phyloP scores from a whole-genome alignment of 2,797 vertebrate genomes.

The Spinibarbus caldwelli region DNA sequence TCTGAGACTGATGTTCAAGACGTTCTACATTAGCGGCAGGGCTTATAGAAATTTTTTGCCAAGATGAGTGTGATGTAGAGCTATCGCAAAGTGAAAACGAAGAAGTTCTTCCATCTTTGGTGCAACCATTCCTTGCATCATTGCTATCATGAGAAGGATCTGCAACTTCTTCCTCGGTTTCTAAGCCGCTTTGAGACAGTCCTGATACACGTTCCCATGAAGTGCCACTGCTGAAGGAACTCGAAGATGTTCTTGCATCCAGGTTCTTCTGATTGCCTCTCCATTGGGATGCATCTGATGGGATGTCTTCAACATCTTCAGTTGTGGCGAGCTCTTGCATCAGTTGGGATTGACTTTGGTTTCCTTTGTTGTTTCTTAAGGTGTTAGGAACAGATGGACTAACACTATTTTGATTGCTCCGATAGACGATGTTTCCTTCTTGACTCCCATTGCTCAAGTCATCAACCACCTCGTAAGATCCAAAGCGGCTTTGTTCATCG shows the following conservation, averaged over 20 bases:
- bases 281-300: neutral
- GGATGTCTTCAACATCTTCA: neutral
- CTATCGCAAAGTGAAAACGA: constrained; percentile 57
- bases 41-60: constrained; percentile 75
- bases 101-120: neutral
- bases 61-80: constrained; percentile 74
- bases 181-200: constrained; percentile 60
- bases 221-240: constrained; percentile 64
- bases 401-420: neutral
- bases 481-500: neutral
- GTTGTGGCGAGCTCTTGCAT: neutral
- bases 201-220: constrained; percentile 79
- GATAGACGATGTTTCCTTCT: neutral
- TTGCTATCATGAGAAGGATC: neutral
- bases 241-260: constrained; percentile 27
- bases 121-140: too few species aligned
- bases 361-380: neutral
- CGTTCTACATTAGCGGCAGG: constrained; percentile 49
- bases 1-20: constrained; percentile 33
- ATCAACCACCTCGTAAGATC: neutral
- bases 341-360: neutral
- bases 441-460: neutral
- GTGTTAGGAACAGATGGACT: neutral
- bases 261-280: neutral
- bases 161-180: neutral